phyloP scores from a whole-genome alignment of 2,888 invertebrate genomes.

The Xanthorhoe spadicearia region DNA sequence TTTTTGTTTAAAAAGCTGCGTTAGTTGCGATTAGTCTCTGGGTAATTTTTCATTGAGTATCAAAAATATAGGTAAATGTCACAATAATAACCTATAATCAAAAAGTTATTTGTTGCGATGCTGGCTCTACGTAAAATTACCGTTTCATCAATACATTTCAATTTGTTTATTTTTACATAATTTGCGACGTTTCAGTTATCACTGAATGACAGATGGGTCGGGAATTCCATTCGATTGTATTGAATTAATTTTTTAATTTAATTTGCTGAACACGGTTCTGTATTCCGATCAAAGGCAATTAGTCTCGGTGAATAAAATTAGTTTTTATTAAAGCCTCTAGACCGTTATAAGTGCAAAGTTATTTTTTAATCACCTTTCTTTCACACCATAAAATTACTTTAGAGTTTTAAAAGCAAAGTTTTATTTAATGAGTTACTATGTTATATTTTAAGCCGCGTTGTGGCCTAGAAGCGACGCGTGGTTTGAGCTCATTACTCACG shows the following conservation, averaged over 20 bases:
- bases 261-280: background rate
- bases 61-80: too few relatives aligned
- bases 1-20: too few relatives aligned
- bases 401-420: constrained; percentile 5
- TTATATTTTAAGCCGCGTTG: background rate
- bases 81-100: too few relatives aligned
- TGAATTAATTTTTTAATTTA: background rate
- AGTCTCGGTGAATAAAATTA: background rate
- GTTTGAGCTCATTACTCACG: constrained; percentile 10
- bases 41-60: too few relatives aligned
- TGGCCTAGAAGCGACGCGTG: constrained; percentile 10
- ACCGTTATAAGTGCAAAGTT: background rate
- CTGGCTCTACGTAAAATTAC: background rate
- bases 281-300: background rate
- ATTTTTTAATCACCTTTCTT: background rate
- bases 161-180: background rate
- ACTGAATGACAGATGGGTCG: background rate
- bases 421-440: constrained; percentile 4
- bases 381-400: background rate
- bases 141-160: background rate
- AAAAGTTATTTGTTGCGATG: background rate
- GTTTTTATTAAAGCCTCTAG: background rate
- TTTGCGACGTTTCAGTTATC: background rate
- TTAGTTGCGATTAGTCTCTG: too few relatives aligned
- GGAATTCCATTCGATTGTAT: background rate